These are phyloP conservation scores for Heliconius aoede DNA, from an alignment of 2,888 invertebrate species.

Conservation along the genomic window DNA sequence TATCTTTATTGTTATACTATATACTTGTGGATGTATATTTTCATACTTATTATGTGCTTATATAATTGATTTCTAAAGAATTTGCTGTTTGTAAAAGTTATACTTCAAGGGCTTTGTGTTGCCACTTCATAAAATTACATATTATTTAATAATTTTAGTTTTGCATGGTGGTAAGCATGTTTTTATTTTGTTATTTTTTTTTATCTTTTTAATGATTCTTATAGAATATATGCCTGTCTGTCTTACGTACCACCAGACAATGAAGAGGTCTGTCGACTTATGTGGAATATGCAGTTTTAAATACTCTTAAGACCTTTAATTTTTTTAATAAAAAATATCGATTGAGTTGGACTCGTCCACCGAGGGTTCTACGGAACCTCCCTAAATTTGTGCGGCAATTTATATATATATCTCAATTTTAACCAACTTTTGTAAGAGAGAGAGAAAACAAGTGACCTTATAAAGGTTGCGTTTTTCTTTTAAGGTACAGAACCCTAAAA, in stretches of 20 bases:
- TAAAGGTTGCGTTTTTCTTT: not conserved
- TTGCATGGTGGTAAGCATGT: not conserved
- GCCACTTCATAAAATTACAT: not conserved
- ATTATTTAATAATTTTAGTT: not conserved
- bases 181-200: not conserved
- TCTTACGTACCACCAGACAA: too few species aligned
- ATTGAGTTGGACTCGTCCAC: too few species aligned
- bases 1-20: slow-evolving; percentile 12
- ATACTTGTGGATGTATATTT: not conserved
- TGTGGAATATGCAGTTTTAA: too few species aligned
- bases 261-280: too few species aligned
- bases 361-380: too few species aligned
- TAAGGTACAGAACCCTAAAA: not conserved
- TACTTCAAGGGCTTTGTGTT: not conserved
- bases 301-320: too few species aligned
- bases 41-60: slow-evolving; percentile 4
- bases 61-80: not conserved
- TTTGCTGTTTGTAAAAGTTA: not conserved
- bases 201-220: not conserved
- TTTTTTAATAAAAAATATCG: too few species aligned
- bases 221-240: too few species aligned
- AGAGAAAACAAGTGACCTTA: too few species aligned
- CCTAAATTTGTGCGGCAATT: too few species aligned
- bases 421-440: too few species aligned
- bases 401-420: too few species aligned